A percentile compares a stretch with the other conserved stretches of the same genome.
Conservation (phyloP, 2,797 vertebrate genomes). For the Sebastiscus tertius region DNA sequence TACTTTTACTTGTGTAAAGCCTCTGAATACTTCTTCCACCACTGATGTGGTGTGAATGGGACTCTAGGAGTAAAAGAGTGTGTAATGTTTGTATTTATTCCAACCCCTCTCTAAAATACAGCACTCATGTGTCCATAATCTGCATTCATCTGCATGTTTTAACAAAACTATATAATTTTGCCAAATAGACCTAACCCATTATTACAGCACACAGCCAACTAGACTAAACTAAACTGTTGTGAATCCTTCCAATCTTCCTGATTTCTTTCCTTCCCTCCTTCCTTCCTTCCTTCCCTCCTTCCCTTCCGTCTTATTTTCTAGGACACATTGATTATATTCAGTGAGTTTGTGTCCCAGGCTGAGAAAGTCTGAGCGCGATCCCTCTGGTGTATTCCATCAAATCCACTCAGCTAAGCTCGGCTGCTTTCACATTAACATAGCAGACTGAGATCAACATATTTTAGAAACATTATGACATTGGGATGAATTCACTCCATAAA, state of each 20-base stretch:
- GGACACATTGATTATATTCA: conserved; percentile 53
- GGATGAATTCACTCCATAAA: conserved; percentile 67
- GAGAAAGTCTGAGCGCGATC: conserved; percentile 24
- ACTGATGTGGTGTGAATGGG: too few species aligned
- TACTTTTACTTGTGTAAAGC: too few species aligned
- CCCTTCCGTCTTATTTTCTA: conserved; percentile 27
- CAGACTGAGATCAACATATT: conserved; percentile 70
- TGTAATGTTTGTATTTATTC: not conserved
- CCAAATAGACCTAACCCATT: not conserved
- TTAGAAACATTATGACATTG: conserved; percentile 57
- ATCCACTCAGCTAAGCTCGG: conserved; percentile 65
- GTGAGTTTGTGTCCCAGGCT: conserved; percentile 38
- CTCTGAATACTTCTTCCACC: too few species aligned
- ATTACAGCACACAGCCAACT: not conserved
- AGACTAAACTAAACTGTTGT: not conserved
- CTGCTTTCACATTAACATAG: conserved; percentile 67
- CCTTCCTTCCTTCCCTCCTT: not conserved
- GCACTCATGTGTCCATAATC: not conserved
- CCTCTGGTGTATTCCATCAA: conserved; percentile 61
- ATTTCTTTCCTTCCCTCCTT: not conserved
- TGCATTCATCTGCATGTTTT: conserved; percentile 21
- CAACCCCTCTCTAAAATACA: not conserved
- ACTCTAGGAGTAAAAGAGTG: too few species aligned
- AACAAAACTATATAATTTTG: not conserved
- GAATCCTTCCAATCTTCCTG: not conserved